A percentile compares a stretch with the other conserved stretches of the same genome.
phyloP scores from a whole-genome alignment of 2,113 vertebrate genomes.

The Hippopotamus amphibius region DNA sequence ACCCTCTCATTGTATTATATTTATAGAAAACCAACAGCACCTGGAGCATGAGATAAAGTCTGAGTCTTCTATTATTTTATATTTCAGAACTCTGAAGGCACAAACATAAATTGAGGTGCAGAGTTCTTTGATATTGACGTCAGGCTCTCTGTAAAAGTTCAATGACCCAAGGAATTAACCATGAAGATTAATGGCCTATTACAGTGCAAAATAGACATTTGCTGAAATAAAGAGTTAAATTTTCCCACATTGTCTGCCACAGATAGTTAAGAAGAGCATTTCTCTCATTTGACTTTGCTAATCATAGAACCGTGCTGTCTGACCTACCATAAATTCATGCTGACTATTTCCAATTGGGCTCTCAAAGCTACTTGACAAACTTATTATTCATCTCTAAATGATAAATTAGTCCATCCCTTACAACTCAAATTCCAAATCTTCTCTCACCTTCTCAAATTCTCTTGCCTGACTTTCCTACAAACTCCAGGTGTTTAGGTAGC shows the following conservation, averaged over 20 bases:
- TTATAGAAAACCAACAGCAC: slow-evolving; percentile 6
- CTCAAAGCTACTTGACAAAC: slow-evolving; percentile 26
- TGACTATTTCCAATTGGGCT: slow-evolving; percentile 3
- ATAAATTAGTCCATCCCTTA: neutral
- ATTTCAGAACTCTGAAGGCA: neutral
- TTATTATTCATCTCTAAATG: slow-evolving; percentile 22
- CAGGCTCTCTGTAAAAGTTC: neutral
- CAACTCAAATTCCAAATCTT: neutral
- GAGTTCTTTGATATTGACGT: neutral
- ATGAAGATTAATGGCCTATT: slow-evolving; percentile 23
- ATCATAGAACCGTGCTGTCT: neutral
- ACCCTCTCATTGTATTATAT: slow-evolving; percentile 23
- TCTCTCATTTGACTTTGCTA: slow-evolving; percentile 33
- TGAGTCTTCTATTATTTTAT: neutral
- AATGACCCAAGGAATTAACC: neutral
- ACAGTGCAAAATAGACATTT: neutral
- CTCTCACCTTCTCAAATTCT: neutral
- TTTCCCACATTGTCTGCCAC: neutral
- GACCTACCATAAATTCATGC: neutral
- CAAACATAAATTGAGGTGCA: slow-evolving; percentile 38
- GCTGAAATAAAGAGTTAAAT: slow-evolving; percentile 53
- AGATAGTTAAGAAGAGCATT: neutral
- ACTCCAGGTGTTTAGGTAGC: neutral
- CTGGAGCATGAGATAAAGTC: neutral
- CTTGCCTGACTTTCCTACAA: neutral